phyloP scores from a whole-genome alignment of 1,140 invertebrate species.

The Solen grandis region DNA sequence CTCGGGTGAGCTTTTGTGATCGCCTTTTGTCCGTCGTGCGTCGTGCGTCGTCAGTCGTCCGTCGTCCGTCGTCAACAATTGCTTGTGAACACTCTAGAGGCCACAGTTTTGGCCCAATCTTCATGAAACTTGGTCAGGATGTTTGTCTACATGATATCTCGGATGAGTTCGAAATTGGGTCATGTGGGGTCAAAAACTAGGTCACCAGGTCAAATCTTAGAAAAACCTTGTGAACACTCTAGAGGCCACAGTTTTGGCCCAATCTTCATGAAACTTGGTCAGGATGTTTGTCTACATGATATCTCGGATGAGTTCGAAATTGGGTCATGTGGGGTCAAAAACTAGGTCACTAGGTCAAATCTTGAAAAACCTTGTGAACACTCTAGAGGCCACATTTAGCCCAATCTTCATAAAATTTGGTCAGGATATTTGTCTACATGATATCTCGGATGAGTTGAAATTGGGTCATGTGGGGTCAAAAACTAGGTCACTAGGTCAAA shows the following conservation, averaged over 20 bases:
- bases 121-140: neutral
- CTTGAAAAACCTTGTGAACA: neutral
- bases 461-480: neutral
- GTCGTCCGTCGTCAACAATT: neutral
- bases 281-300: neutral
- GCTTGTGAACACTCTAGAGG: neutral
- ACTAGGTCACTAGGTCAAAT: neutral
- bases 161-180: neutral
- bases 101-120: neutral
- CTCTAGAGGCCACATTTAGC: neutral
- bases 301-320: neutral
- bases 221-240: neutral
- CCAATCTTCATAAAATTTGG: neutral
- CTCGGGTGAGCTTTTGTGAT: neutral
- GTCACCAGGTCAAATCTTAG: neutral
- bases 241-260: neutral
- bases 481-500: neutral
- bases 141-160: neutral
- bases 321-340: neutral
- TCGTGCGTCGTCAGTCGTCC: neutral
- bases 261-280: neutral
- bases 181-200: neutral
- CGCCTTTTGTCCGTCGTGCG: neutral
- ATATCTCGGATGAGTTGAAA: neutral
- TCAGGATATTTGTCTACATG: neutral